Conservation (phyloP, 2,888 invertebrate species). For the Drosophila pseudotakahashii region DNA sequence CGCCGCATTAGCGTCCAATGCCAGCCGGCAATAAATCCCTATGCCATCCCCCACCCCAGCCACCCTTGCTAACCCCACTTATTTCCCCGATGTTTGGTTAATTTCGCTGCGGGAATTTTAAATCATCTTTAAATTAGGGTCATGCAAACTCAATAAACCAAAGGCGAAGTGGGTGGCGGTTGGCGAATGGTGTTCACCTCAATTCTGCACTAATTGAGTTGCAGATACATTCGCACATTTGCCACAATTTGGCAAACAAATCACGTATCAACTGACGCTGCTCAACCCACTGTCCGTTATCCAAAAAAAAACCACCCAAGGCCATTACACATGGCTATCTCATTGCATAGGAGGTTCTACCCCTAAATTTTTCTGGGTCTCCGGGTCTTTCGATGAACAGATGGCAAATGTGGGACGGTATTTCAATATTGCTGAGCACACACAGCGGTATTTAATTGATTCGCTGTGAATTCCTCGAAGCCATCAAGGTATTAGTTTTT, state of each 20-base stretch:
- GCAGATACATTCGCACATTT: slow-evolving; percentile 51
- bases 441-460: slow-evolving; percentile 19
- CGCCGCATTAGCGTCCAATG: slow-evolving; percentile 68
- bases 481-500: slow-evolving; percentile 6
- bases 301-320: slow-evolving; percentile 15
- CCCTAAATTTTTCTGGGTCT: neutral
- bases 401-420: slow-evolving; percentile 9
- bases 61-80: neutral
- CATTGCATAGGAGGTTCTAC: too few relatives aligned
- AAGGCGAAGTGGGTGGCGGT: slow-evolving; percentile 32
- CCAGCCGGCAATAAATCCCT: slow-evolving; percentile 60
- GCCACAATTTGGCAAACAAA: slow-evolving; percentile 76
- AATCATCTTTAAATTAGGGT: slow-evolving; percentile 79
- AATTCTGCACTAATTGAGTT: slow-evolving; percentile 53
- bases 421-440: slow-evolving; percentile 6
- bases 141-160: slow-evolving; percentile 76
- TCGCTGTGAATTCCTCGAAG: slow-evolving; percentile 8
- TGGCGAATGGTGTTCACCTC: neutral
- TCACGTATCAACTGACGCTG: slow-evolving; percentile 62
- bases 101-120: slow-evolving; percentile 77
- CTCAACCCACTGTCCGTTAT: slow-evolving; percentile 19
- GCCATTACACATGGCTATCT: slow-evolving; percentile 29
- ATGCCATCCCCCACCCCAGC: neutral
- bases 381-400: slow-evolving; percentile 1
- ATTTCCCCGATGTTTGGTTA: slow-evolving; percentile 57